Evolutionary conservation across 2,888 invertebrate genomes (phyloP), one percentile per base, ranked within the genome.

Genomic region (Podotricha telesiphe): DNA sequence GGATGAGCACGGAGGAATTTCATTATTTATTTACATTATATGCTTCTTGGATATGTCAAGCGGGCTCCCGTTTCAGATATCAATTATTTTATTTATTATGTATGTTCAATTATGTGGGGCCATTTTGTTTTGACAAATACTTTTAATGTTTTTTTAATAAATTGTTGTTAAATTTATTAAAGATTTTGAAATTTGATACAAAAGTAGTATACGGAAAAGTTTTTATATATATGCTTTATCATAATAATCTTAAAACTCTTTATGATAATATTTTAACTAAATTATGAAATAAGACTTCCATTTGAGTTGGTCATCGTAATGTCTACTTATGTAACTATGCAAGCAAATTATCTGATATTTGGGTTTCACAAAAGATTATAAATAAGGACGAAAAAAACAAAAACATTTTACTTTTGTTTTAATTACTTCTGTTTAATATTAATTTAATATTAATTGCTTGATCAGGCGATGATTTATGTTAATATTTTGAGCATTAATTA

Each of bases 1-100:
- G 92, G 92, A 92, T 92, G 91, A 83, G 88, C 83, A 82, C 75
- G 74, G 80, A 88, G 84, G 86, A 83, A 90, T 90, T 89, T 87
- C 86, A 83, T 85, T 89, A 87, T 91, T 85, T 92, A 91, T 84
- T 85, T 81, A 80, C 75, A 75, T 80, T 84, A 86, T 85, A 69
- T 87, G 80, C 67, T 67, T 68, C 55, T 68, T 71, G 69, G 70
- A 73, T 75, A 74, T 67, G 74, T 53, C 34, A 62, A 8, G 53
- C 50, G 66, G 34, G 66, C 59, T 69, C 48, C 56, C 62, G 47
- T 68, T 65, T 73, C 66, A 42, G 42, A 69, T 62, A 61, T n/a
- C 3, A 47, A 61, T 34, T 48, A 37, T 48, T 48, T 48, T 62
- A 48, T 37, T n/a, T 48, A 48, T n/a, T 20, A 45, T 45, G 22